A percentile compares a stretch with the other conserved stretches of the same genome.
Conservation (phyloP, 2,113 vertebrate genomes). For the Antechinus flavipes region DNA sequence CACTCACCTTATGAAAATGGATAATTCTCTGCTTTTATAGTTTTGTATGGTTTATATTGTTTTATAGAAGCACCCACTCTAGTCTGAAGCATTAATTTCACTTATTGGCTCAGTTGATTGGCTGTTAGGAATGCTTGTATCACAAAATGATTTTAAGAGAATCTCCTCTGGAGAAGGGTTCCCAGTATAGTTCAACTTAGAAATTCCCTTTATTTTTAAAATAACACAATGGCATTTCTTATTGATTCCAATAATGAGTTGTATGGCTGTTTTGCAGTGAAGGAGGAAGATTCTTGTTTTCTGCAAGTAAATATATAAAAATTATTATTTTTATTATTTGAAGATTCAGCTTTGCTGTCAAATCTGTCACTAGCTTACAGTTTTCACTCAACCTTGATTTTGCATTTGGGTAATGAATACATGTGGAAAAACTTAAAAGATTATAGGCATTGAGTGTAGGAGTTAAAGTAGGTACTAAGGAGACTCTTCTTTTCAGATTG, state of each 20-base stretch:
- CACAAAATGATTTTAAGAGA: slow-evolving; percentile 13
- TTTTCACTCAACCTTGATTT: background rate
- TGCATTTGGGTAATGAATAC: background rate
- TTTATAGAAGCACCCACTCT: background rate
- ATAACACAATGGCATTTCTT: background rate
- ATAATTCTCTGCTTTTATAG: background rate
- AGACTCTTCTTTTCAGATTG: background rate
- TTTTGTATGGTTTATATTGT: background rate
- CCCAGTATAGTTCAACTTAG: background rate
- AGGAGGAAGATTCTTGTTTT: background rate
- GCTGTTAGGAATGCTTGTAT: background rate
- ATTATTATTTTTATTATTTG: background rate
- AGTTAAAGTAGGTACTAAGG: background rate
- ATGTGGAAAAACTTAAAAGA: background rate
- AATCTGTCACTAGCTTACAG: background rate
- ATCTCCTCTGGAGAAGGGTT: background rate
- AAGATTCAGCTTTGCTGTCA: background rate
- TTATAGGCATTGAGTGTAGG: background rate
- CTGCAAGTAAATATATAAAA: background rate
- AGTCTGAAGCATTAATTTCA: background rate
- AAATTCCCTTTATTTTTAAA: background rate
- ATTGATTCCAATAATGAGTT: slow-evolving; percentile 36
- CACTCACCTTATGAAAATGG: background rate
- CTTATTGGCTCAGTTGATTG: background rate
- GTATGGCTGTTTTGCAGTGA: background rate